Percentiles rank a stretch among this genome's conserved stretches.
These are phyloP conservation scores for Addax nasomaculatus DNA, from an alignment of 2,113 vertebrate genomes.

Conservation along the genomic window DNA sequence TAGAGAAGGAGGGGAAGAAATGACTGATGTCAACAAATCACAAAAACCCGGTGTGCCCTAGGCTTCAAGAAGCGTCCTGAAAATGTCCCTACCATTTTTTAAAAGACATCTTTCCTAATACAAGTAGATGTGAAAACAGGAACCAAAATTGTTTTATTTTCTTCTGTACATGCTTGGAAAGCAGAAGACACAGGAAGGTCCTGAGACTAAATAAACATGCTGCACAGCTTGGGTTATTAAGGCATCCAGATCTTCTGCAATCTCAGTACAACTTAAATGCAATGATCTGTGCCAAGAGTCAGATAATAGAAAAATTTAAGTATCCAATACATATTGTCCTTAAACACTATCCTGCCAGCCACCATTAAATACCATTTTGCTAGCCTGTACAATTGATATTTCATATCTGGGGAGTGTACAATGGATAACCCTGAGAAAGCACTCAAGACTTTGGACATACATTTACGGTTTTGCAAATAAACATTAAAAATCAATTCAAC, in stretches of 20 bases:
- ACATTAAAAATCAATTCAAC: conserved; percentile 58
- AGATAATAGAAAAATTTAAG: conserved; percentile 61
- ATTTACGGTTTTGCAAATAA: conserved; percentile 62
- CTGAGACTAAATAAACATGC: conserved; percentile 42
- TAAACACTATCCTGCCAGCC: conserved; percentile 58
- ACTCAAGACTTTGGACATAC: conserved; percentile 40
- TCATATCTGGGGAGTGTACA: background rate
- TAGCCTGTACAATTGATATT: conserved; percentile 46
- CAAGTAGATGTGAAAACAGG: conserved; percentile 44
- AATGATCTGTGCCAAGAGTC: conserved; percentile 63
- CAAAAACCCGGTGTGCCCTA: background rate
- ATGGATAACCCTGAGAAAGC: conserved; percentile 53
- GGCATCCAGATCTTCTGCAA: background rate
- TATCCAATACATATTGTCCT: conserved; percentile 54
- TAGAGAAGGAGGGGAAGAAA: background rate
- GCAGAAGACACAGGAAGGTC: conserved; percentile 3
- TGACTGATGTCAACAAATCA: background rate
- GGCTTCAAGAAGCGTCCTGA: background rate
- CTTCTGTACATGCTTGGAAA: conserved; percentile 55
- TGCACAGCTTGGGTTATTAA: conserved; percentile 39
- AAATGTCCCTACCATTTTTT: conserved; percentile 1
- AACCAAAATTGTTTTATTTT: conserved; percentile 53
- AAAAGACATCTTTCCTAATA: conserved; percentile 34
- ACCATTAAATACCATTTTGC: conserved; percentile 53
- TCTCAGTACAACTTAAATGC: conserved; percentile 55